These are phyloP conservation scores for Motacilla tschutschensis DNA, from an alignment of 2,113 vertebrate species.

Conservation along the genomic window DNA sequence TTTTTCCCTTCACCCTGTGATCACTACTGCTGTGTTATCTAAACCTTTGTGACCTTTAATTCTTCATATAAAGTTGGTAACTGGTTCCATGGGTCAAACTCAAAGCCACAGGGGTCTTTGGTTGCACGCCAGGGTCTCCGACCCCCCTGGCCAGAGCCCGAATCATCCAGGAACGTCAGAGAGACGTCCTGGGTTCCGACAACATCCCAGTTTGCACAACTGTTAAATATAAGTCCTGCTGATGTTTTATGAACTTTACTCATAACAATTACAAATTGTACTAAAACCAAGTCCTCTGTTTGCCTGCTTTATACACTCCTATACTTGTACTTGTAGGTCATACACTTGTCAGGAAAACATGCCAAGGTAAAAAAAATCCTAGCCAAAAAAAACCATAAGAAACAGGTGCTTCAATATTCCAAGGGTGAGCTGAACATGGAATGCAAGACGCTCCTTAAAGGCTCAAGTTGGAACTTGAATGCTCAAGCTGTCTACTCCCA, in stretches of 20 bases:
- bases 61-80: too few species aligned
- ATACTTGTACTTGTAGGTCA: not conserved
- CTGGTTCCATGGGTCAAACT: too few species aligned
- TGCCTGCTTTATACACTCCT: not conserved
- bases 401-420: not conserved
- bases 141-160: too few species aligned
- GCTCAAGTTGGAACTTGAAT: not conserved
- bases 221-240: not conserved
- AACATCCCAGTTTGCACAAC: not conserved
- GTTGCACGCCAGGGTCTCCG: too few species aligned
- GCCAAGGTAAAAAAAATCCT: not conserved
- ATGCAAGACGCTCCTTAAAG: not conserved
- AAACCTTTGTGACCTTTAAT: too few species aligned
- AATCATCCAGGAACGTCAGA: too few species aligned
- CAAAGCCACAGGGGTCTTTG: too few species aligned
- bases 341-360: not conserved
- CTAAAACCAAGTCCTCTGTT: not conserved
- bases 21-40: too few species aligned
- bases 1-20: too few species aligned
- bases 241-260: slow-evolving; percentile 2
- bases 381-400: not conserved
- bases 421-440: not conserved
- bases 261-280: not conserved
- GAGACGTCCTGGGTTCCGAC: too few species aligned
- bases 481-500: not conserved